These are phyloP conservation scores for Asobara japonica DNA, from an alignment of 1,140 invertebrate species.

Conservation along the genomic window DNA sequence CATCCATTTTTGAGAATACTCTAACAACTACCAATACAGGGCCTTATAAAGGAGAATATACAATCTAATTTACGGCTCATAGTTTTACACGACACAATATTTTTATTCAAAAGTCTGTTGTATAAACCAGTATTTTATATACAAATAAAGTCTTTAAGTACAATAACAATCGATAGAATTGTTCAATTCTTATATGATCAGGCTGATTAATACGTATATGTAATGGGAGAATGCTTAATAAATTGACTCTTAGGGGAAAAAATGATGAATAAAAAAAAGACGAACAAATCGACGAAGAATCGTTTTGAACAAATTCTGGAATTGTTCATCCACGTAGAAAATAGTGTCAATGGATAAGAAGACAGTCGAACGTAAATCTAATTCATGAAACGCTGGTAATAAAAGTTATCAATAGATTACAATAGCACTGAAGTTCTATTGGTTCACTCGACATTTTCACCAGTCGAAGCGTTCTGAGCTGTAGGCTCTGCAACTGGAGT, in stretches of 20 bases:
- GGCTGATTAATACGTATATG: background rate
- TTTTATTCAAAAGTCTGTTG: slow-evolving; percentile 2
- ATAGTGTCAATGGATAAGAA: too few relatives aligned
- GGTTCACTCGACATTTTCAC: background rate
- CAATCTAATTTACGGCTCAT: background rate
- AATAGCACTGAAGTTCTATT: background rate
- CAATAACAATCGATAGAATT: slow-evolving; percentile 20
- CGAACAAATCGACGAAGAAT: too few relatives aligned
- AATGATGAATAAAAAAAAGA: too few relatives aligned
- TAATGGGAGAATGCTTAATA: background rate
- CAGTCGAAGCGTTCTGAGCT: background rate
- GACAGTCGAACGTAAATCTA: too few relatives aligned
- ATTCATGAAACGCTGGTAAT: too few relatives aligned
- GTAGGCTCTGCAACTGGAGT: background rate
- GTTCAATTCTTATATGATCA: background rate
- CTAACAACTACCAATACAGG: slow-evolving; percentile 3
- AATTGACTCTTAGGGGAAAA: background rate
- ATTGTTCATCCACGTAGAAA: too few relatives aligned
- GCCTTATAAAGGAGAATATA: background rate
- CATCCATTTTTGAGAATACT: slow-evolving; percentile 75
- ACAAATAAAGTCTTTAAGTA: slow-evolving; percentile 19
- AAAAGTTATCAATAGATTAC: too few relatives aligned
- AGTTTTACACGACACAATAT: background rate
- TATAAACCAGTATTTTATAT: slow-evolving; percentile 18
- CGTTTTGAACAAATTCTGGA: too few relatives aligned